A percentile compares a stretch with the other conserved stretches of the same genome.
Evolutionary conservation across 1,140 invertebrate species (phyloP).

Genomic region (Alviniconcha marisindica): DNA sequence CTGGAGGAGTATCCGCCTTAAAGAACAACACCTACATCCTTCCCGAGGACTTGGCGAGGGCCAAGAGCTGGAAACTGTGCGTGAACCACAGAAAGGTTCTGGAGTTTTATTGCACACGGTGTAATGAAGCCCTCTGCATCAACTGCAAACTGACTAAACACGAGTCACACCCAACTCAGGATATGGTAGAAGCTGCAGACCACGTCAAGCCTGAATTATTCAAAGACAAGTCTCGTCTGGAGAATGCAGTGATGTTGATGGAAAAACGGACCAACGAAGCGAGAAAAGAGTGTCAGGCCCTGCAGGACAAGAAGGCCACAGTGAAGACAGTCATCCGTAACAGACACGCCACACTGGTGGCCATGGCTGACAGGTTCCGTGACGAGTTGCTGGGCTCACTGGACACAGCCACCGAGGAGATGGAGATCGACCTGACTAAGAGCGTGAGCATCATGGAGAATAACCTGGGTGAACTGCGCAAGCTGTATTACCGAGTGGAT

Average conservation of each 20-base stretch:
- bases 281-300: background rate
- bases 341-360: background rate
- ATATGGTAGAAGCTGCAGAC: background rate
- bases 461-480: background rate
- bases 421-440: background rate
- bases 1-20: background rate
- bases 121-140: background rate
- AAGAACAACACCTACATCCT: constrained; percentile 11
- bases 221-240: background rate
- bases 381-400: background rate
- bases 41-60: background rate
- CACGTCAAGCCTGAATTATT: background rate
- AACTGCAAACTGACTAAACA: constrained; percentile 7
- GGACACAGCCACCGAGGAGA: no score
- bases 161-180: background rate
- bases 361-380: background rate
- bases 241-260: background rate
- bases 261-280: background rate
- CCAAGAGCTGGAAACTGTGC: background rate
- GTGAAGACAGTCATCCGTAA: background rate
- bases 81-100: background rate
- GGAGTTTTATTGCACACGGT: background rate
- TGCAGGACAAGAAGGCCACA: background rate
- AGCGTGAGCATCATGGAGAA: background rate
- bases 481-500: background rate